Conservation (phyloP, 2,797 vertebrate genomes). For the Ammospiza maritima region DNA sequence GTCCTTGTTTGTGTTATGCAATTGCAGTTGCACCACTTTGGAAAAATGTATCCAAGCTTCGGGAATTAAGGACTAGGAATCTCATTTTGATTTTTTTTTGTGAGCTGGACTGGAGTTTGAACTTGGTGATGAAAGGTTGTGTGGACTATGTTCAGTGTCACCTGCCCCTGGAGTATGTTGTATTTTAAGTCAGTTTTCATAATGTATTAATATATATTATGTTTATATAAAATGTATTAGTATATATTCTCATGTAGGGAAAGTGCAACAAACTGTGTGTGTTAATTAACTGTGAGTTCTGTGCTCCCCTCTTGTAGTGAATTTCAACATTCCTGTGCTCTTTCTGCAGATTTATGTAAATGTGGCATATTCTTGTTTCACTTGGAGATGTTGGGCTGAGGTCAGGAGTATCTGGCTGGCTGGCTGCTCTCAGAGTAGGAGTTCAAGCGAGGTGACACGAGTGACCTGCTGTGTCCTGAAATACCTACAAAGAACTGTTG, state of each 20-base stretch:
- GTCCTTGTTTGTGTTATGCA: slow-evolving; percentile 8
- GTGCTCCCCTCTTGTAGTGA: neutral
- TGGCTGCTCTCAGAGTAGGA: neutral
- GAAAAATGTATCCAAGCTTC: slow-evolving; percentile 18
- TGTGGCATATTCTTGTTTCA: neutral
- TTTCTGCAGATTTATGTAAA: neutral
- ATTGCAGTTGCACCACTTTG: neutral
- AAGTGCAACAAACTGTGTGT: neutral
- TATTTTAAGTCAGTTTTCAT: neutral
- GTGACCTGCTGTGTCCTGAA: neutral
- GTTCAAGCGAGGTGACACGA: neutral
- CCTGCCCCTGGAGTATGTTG: neutral
- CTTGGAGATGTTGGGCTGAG: neutral
- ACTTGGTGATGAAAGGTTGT: neutral
- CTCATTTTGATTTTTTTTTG: slow-evolving; percentile 1
- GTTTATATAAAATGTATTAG: neutral
- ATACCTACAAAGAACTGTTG: neutral
- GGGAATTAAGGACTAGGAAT: slow-evolving; percentile 1
- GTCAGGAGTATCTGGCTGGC: neutral
- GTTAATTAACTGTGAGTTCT: neutral
- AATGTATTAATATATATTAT: neutral
- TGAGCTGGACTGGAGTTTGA: neutral
- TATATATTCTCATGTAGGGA: neutral
- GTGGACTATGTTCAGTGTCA: neutral
- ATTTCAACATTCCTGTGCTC: neutral